These are phyloP conservation scores for Phragmatobia fuliginosa DNA, from an alignment of 2,888 invertebrate genomes.

Conservation along the genomic window DNA sequence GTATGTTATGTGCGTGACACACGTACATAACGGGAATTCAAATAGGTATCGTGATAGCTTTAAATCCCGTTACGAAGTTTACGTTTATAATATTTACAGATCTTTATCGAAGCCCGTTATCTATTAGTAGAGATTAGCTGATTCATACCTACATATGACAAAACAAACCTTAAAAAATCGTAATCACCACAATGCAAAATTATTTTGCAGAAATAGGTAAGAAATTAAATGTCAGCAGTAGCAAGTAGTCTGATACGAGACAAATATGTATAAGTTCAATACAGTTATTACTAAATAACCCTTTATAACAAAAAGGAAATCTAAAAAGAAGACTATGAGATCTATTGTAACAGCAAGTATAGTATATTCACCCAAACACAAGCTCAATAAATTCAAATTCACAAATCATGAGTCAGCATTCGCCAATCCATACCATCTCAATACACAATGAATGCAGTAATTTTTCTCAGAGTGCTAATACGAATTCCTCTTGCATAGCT, in stretches of 20 bases:
- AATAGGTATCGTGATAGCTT: neutral
- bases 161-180: neutral
- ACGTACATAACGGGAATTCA: slow-evolving; percentile 3
- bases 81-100: neutral
- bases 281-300: no score
- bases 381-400: slow-evolving; percentile 3
- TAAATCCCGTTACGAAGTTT: slow-evolving; percentile 6
- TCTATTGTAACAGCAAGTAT: neutral
- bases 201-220: neutral
- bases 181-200: neutral
- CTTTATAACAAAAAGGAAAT: neutral
- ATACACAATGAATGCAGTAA: neutral
- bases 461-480: slow-evolving; percentile 5
- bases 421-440: neutral
- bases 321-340: neutral
- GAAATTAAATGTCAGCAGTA: neutral
- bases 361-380: neutral
- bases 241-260: no score
- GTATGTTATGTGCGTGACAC: slow-evolving; percentile 3
- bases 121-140: neutral
- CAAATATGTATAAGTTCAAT: no score
- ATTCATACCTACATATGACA: neutral
- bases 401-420: slow-evolving; percentile 7
- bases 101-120: neutral
- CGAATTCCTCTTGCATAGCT: slow-evolving; percentile 21